Conservation (phyloP, 2,797 vertebrate species). For the Gallirallus australis region DNA sequence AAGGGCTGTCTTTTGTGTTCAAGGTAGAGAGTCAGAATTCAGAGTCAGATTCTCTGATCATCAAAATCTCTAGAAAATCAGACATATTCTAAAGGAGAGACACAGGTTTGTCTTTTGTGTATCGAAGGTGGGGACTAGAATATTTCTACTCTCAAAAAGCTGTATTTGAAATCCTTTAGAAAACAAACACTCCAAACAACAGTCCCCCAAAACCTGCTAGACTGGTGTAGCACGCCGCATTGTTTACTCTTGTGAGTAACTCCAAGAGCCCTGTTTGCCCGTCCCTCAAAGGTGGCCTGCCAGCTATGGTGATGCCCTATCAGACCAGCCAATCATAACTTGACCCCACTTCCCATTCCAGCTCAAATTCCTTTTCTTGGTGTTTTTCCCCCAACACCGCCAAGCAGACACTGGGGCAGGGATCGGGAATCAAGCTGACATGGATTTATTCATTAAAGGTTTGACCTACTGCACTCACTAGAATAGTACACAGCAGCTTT, state of each 20-base stretch:
- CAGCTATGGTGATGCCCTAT: neutral
- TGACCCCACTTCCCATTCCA: accelerated
- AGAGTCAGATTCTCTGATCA: neutral
- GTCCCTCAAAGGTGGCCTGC: neutral
- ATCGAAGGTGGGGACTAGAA: neutral
- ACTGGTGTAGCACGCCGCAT: neutral
- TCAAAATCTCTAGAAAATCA: neutral
- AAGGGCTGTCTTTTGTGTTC: neutral
- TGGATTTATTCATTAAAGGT: neutral
- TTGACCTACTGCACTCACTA: slow-evolving; percentile 6
- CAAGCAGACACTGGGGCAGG: neutral
- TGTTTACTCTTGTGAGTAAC: neutral
- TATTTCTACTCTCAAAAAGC: neutral
- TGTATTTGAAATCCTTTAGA: neutral
- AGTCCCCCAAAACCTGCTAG: neutral
- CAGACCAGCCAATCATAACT: neutral
- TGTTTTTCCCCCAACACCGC: neutral
- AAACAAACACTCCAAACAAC: neutral
- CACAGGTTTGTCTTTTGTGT: neutral
- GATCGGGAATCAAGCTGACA: accelerated
- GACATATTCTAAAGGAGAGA: neutral
- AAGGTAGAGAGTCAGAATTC: neutral
- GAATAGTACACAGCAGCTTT: neutral
- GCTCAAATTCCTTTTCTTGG: neutral
- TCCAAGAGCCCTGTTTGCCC: neutral